Evolutionary conservation across 2,888 invertebrate species (phyloP), one percentile per base, ranked within the genome.

Genomic region (Drosophila robusta): DNA sequence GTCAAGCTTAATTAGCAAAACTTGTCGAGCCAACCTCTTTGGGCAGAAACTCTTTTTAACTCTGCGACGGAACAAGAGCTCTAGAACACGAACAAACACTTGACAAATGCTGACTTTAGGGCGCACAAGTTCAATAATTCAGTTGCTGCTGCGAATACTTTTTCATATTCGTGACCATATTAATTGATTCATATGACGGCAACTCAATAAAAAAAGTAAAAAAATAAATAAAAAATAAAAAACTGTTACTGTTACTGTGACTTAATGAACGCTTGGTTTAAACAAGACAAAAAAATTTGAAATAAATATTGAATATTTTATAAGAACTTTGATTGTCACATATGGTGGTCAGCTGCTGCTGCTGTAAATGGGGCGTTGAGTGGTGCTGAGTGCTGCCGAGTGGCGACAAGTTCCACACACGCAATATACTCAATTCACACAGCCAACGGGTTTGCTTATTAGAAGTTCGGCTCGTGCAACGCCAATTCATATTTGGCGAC

Each of bases 1-100:
- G 0, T 39, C 9, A 9, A 39, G 8, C 38, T 12, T 6, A 38
- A 26, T 14, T 44, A 24, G 7, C 8, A 11, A 29, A 65, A 70
- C 50, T 39, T 38, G 61, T 79, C 38, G 61, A 65, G 49, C 76
- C 24, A 63, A 65, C 69, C 75, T 71, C 71, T 39, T 14, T 14
- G 14, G 18, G 24, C 18, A 49, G 54, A 22, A 38, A 52, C 54
- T 63, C 50, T 55, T 56, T 49, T 47, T 39, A 68, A 64, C 69
- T 63, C 50, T 38, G 57, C 69, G 57, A 50, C 38, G 41, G 22
- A 71, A 26, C 61, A 69, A 67, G 82, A 81, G 67, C 87, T 78
- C 82, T 85, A 78, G 72, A 84, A 72, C 87, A 87, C 75, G 85
- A 84, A 84, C 85, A 78, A 65, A 65, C 82, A 85, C 82, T 87